Percentiles rank a stretch among this genome's conserved stretches.
These are phyloP conservation scores for Melinopterus prodromus DNA, from an alignment of 2,888 invertebrate genomes.

Conservation along the genomic window DNA sequence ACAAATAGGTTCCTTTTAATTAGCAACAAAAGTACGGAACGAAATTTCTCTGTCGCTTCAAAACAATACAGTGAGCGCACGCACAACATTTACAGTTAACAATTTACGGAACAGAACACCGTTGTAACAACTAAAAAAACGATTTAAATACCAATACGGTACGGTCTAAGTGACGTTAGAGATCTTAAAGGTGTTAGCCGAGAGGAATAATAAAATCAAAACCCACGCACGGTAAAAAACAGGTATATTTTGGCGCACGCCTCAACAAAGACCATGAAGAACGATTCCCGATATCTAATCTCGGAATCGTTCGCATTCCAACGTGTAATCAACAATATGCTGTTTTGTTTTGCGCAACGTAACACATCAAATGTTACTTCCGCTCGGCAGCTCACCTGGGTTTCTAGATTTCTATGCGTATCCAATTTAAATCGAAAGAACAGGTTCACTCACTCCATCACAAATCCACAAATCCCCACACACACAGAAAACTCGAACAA, in stretches of 20 bases:
- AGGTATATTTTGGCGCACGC: neutral
- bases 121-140: neutral
- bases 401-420: constrained; percentile 17
- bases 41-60: too few relatives aligned
- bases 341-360: neutral
- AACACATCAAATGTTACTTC: neutral
- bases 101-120: too few relatives aligned
- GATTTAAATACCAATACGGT: neutral
- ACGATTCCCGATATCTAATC: neutral
- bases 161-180: neutral
- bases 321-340: neutral
- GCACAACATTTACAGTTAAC: too few relatives aligned
- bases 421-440: constrained; percentile 27
- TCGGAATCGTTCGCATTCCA: neutral
- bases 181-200: neutral
- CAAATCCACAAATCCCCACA: neutral
- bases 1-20: too few relatives aligned
- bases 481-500: neutral
- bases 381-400: constrained; percentile 5
- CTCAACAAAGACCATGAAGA: neutral
- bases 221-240: neutral
- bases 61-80: too few relatives aligned
- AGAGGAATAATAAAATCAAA: neutral
- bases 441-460: constrained; percentile 21
- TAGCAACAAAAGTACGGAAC: too few relatives aligned